Conservation (phyloP, 2,113 vertebrate species). For the Semnopithecus entellus region DNA sequence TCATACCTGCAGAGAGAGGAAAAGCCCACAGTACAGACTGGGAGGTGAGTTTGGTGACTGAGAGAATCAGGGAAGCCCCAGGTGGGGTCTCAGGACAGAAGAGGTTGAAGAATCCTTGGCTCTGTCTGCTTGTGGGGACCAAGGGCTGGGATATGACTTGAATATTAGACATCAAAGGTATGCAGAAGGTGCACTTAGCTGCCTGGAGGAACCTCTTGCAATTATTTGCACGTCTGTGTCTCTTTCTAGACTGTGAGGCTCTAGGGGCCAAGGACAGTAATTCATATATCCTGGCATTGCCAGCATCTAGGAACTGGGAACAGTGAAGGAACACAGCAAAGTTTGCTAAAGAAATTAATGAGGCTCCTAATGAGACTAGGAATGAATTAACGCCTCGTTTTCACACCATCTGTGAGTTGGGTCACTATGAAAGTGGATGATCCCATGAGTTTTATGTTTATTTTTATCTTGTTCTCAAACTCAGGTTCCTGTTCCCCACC, state of each 20-base stretch:
- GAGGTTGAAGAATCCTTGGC: not conserved
- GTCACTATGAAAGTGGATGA: not conserved
- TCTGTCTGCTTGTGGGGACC: not conserved
- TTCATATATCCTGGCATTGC: not conserved
- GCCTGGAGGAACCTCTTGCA: not conserved
- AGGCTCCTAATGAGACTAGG: not conserved
- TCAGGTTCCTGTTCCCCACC: not conserved
- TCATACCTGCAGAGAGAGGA: not conserved
- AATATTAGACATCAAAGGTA: not conserved
- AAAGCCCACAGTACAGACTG: not conserved
- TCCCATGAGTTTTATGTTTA: no score
- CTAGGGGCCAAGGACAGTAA: not conserved
- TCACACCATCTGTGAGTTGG: not conserved
- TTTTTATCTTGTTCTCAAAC: constrained; percentile 13
- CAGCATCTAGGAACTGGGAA: not conserved
- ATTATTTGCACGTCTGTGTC: not conserved
- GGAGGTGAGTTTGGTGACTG: not conserved
- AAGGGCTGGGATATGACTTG: not conserved
- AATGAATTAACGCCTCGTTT: not conserved
- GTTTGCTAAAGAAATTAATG: not conserved
- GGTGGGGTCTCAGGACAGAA: not conserved
- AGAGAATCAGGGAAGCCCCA: no score
- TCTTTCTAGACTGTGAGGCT: not conserved
- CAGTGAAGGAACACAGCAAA: not conserved
- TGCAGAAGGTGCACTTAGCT: no score